Evolutionary conservation across 2,113 vertebrate species (phyloP), one percentile per base, ranked within the genome.

Genomic region (Macroglossus sobrinus): DNA sequence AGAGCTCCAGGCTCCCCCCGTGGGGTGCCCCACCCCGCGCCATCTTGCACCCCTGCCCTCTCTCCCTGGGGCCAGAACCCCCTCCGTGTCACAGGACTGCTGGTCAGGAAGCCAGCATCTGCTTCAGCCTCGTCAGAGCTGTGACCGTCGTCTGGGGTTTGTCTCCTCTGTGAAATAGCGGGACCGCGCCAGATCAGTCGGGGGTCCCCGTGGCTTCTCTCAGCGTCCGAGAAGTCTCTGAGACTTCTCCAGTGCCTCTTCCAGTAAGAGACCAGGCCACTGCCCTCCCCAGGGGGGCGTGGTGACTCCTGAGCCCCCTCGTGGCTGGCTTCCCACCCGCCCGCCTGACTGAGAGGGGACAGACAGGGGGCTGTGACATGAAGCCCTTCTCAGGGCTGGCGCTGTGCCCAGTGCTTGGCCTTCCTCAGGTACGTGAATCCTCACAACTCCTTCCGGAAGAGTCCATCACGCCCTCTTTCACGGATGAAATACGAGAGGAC

Each of bases 11-110:
- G 15, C 68, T 35, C 24, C 45, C 21, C 55, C 59, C 5, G 4
- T 3, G 38, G 28, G 33, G 47, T 3, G 16, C 33, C 24, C 13
- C 3, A 9, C 28, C 9, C 53, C 45, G 0, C 4, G 3, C 47
- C 38, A 4, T 18, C 22, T 6, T 11, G 35, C 63, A 18, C 0
- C 63, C 38, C 55, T 11, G 15, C 50, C 9, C 40, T 22, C 14
- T 21, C 21, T 55, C 43, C 57, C 28, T 13, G 10, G 79, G 1
- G 15, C 71, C n/a, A 40, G n/a, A 71, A 59, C 7, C 4, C 4
- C 10, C 30, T 72, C 24, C 47, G 61, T 3, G 0, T 45, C 24
- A 45, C 2, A 6, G 35, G 12, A 21, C 43, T 35, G 43, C 53
- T 57, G 21, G 50, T 21, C 43, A 47, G n/a, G 45, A 40, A 8